A percentile compares a stretch with the other conserved stretches of the same genome.
phyloP scores from a whole-genome alignment of 2,113 vertebrate genomes.

The Chloropsis hardwickii region DNA sequence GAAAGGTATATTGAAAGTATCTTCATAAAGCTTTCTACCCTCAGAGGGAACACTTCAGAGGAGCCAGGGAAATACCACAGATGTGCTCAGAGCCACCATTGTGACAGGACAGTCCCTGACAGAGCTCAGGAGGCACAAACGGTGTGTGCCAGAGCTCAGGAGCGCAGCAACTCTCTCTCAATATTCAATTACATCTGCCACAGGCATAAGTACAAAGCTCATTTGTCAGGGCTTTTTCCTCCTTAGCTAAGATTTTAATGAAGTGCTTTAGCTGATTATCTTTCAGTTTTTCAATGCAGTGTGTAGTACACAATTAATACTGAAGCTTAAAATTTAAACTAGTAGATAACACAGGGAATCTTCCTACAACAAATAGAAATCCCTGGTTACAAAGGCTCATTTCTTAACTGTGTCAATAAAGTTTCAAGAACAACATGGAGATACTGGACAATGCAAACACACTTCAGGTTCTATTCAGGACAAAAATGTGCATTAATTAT shows the following conservation, averaged over 20 bases:
- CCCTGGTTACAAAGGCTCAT: not conserved
- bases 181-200: not conserved
- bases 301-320: not conserved
- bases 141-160: accelerated
- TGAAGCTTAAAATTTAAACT: not conserved
- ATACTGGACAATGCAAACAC: not conserved
- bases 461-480: not conserved
- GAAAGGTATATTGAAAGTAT: not conserved
- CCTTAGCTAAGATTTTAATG: not conserved
- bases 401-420: not conserved
- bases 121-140: not conserved
- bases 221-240: not conserved
- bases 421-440: not conserved
- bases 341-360: not conserved
- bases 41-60: not conserved
- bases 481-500: not conserved
- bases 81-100: not conserved
- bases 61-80: not conserved
- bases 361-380: not conserved
- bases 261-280: not conserved
- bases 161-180: not conserved
- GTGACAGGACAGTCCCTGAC: not conserved
- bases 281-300: not conserved
- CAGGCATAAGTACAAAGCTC: not conserved
- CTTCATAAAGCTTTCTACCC: not conserved